Evolutionary conservation across 2,797 vertebrate genomes (phyloP).

Genomic region (Salmo trutta): DNA sequence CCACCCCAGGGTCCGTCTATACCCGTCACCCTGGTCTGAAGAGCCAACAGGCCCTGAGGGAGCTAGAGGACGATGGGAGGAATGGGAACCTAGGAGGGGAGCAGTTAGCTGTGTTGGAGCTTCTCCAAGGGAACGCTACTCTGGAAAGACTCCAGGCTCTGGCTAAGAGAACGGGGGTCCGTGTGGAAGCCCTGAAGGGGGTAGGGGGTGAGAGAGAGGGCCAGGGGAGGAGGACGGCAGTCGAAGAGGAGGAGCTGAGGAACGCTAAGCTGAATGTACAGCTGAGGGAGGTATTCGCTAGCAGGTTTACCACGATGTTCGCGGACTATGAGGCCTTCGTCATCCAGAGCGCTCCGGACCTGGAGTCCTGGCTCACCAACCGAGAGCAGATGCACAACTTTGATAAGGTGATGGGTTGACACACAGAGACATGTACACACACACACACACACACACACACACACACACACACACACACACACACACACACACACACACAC

Average conservation of each 20-base stretch:
- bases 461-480: conserved; percentile 2
- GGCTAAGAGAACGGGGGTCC: conserved; percentile 84
- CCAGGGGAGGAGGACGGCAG: conserved; percentile 58
- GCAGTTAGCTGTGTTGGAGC: conserved; percentile 80
- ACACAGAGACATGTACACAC: not conserved
- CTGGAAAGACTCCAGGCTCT: conserved; percentile 87
- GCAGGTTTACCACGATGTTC: conserved; percentile 89
- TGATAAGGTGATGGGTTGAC: conserved; percentile 82
- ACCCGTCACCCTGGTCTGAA: conserved; percentile 49
- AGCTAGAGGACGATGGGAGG: conserved; percentile 84
- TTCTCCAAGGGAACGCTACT: conserved; percentile 86
- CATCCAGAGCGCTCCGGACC: conserved; percentile 88
- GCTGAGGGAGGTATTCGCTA: conserved; percentile 89
- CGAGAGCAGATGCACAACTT: conserved; percentile 97
- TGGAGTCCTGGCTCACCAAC: conserved; percentile 92
- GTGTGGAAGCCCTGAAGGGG: conserved; percentile 75
- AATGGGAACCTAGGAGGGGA: conserved; percentile 85
- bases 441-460: conserved; percentile 1
- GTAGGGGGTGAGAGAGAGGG: conserved; percentile 55
- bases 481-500: conserved; percentile 2
- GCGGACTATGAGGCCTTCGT: conserved; percentile 92
- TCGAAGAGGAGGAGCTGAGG: conserved; percentile 81
- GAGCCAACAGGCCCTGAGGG: conserved; percentile 75
- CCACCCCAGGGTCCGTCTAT: conserved; percentile 45
- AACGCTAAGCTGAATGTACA: conserved; percentile 87